Conservation (phyloP, 1,140 invertebrate species). For the Forficula auricularia region DNA sequence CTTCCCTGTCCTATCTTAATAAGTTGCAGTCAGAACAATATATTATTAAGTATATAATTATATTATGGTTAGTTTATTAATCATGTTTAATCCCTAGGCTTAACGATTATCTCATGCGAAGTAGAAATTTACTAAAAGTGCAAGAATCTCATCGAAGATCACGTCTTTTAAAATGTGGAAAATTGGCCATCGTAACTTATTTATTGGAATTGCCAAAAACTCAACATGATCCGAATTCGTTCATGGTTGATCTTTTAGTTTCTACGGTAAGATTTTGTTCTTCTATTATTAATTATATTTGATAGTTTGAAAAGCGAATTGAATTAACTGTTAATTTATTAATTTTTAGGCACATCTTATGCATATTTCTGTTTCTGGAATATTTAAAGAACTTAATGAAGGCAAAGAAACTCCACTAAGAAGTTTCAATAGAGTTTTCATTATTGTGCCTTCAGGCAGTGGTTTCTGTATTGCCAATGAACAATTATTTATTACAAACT, state of each 20-base stretch:
- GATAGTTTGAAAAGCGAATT: conserved; percentile 2
- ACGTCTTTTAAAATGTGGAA: conserved; percentile 51
- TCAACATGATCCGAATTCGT: conserved; percentile 62
- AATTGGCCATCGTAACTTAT: conserved; percentile 53
- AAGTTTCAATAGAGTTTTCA: conserved; percentile 63
- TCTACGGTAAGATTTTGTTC: conserved; percentile 42
- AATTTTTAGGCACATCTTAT: conserved; percentile 44
- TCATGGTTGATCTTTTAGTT: conserved; percentile 59
- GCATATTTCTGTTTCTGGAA: conserved; percentile 51
- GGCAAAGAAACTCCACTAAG: conserved; percentile 39
- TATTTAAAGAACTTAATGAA: conserved; percentile 47
- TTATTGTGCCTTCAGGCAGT: conserved; percentile 59
- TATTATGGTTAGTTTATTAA: too few relatives aligned
- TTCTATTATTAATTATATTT: conserved; percentile 2
- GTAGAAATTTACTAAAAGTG: conserved; percentile 51
- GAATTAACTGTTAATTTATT: conserved; percentile 3
- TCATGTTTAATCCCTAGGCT: conserved; percentile 31
- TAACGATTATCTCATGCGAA: conserved; percentile 45
- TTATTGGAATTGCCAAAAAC: conserved; percentile 61
- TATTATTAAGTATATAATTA: conserved; percentile 5
- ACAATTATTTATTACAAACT: conserved; percentile 53
- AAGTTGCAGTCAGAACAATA: conserved; percentile 1
- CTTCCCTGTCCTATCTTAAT: conserved; percentile 4
- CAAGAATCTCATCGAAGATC: conserved; percentile 36
- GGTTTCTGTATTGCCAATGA: conserved; percentile 79